These are phyloP conservation scores for Matsumurasca onukii DNA, from an alignment of 1,140 invertebrate species.

Conservation along the genomic window DNA sequence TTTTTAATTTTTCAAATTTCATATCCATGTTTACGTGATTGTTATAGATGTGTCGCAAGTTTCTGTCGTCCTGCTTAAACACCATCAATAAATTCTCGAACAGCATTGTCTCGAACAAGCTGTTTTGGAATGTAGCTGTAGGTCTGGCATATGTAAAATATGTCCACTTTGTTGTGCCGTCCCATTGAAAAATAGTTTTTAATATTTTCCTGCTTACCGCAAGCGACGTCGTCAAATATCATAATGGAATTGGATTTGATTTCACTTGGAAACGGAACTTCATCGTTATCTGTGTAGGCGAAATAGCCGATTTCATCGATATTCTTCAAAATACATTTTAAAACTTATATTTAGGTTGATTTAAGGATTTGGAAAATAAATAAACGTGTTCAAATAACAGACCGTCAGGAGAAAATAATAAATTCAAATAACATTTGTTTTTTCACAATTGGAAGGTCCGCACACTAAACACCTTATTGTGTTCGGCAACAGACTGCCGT, in stretches of 20 bases:
- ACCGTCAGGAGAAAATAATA: conserved; percentile 45
- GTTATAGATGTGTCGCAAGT: conserved; percentile 50
- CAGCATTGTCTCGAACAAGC: conserved; percentile 49
- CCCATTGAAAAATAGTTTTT: conserved; percentile 47
- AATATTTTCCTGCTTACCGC: conserved; percentile 47
- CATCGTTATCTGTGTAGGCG: conserved; percentile 41
- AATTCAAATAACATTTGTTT: conserved; percentile 46
- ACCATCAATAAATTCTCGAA: conserved; percentile 48
- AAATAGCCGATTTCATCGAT: conserved; percentile 42
- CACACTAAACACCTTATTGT: conserved; percentile 42
- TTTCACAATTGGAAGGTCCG: conserved; percentile 46
- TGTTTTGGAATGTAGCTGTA: conserved; percentile 50
- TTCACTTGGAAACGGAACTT: conserved; percentile 41
- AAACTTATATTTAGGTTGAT: conserved; percentile 46
- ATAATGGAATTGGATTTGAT: conserved; percentile 44
- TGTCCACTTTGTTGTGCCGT: conserved; percentile 45
- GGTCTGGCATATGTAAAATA: conserved; percentile 47
- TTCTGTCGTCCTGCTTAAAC: conserved; percentile 50
- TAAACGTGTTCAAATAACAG: conserved; percentile 48
- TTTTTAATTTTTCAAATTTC: conserved; percentile 19
- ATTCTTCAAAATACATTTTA: conserved; percentile 41
- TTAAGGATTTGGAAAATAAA: conserved; percentile 47
- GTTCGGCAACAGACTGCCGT: conserved; percentile 39
- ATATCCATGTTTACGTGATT: conserved; percentile 35
- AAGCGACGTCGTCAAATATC: conserved; percentile 49